Percentiles rank a stretch among this genome's conserved stretches.
phyloP scores from a whole-genome alignment of 2,113 vertebrate species.

The Leiothrix lutea region DNA sequence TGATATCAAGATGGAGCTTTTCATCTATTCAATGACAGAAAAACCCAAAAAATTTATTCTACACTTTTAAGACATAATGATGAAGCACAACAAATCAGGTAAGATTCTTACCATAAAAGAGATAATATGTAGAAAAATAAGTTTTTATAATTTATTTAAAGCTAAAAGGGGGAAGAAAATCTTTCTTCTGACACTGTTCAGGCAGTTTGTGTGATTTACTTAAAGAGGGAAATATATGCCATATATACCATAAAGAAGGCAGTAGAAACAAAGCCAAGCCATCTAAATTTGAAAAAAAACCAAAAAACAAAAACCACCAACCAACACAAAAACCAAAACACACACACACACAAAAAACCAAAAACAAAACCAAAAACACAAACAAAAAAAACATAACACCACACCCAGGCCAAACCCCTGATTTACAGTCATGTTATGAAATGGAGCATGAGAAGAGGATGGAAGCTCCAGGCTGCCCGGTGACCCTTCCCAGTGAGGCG shows the following conservation, averaged over 20 bases:
- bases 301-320: too few relatives aligned
- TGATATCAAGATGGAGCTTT: background rate
- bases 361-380: too few relatives aligned
- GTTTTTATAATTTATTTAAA: background rate
- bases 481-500: background rate
- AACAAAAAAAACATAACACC: too few relatives aligned
- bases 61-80: background rate
- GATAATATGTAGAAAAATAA: background rate
- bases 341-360: too few relatives aligned
- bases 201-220: background rate
- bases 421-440: background rate
- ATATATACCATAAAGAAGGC: background rate
- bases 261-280: background rate
- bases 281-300: background rate
- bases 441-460: background rate
- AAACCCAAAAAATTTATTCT: background rate
- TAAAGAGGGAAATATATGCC: background rate
- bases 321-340: too few relatives aligned
- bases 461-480: background rate
- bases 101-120: background rate
- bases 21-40: background rate
- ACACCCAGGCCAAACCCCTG: background rate
- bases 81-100: background rate
- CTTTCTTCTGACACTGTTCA: background rate
- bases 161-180: background rate